phyloP scores from a whole-genome alignment of 1,140 invertebrate genomes.

The Bombus superbus region DNA sequence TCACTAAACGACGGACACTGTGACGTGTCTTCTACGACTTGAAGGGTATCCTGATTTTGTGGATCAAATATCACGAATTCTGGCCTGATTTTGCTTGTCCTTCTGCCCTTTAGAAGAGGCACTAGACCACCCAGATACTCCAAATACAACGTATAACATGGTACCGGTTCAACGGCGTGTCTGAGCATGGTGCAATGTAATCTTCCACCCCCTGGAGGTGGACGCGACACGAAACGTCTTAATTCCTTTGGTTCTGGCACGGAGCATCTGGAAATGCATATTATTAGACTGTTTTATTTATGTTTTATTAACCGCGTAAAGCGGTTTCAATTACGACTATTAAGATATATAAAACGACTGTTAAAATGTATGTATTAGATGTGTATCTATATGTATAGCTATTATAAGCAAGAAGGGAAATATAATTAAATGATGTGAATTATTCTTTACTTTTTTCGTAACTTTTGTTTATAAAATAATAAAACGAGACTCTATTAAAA shows the following conservation, averaged over 20 bases:
- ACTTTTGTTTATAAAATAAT: background rate
- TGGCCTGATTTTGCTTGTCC: constrained; percentile 97
- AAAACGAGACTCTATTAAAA: background rate
- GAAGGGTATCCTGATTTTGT: constrained; percentile 83
- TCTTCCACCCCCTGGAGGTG: constrained; percentile 91
- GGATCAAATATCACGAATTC: constrained; percentile 99
- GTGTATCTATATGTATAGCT: no score
- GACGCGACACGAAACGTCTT: constrained; percentile 95
- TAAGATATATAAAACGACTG: background rate
- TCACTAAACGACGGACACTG: constrained; percentile 83
- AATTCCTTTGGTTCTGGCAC: constrained; percentile 94
- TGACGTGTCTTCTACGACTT: constrained; percentile 73
- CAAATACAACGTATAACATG: constrained; percentile 97
- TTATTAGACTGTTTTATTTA: background rate
- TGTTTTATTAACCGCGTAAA: background rate
- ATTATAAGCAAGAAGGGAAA: no score
- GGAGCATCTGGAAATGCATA: constrained; percentile 88
- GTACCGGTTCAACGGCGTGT: constrained; percentile 88
- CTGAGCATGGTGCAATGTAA: constrained; percentile 98
- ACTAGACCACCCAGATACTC: constrained; percentile 98
- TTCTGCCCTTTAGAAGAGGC: constrained; percentile 96
- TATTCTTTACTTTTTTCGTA: background rate
- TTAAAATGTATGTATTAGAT: no score
- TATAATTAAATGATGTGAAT: no score
- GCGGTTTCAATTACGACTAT: background rate